Evolutionary conservation across 2,113 vertebrate genomes (phyloP).

Genomic region (Geothlypis trichas): DNA sequence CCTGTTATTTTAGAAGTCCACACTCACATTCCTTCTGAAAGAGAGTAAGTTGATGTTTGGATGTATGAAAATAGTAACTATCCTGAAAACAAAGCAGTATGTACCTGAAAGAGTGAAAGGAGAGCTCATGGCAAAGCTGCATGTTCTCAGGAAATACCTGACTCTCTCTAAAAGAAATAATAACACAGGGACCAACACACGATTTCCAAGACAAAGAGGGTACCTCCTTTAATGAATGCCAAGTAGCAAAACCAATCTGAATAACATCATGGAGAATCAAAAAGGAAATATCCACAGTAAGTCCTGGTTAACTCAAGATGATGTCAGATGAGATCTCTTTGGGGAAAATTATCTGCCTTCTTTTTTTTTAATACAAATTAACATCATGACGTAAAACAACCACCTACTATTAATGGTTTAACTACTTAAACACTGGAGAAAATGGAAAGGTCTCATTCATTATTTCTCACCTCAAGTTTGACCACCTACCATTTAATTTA

Average conservation of each 20-base stretch:
- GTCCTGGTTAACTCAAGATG: background rate
- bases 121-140: background rate
- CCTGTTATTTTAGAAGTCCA: background rate
- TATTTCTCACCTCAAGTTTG: background rate
- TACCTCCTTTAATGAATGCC: background rate
- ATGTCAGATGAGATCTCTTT: background rate
- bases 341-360: background rate
- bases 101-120: background rate
- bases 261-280: background rate
- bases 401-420: background rate
- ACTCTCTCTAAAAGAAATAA: background rate
- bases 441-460: background rate
- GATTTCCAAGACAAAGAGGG: background rate
- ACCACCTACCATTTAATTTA: background rate
- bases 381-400: background rate
- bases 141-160: background rate
- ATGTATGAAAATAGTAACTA: background rate
- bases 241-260: background rate
- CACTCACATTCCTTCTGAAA: background rate
- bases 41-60: background rate
- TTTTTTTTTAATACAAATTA: background rate
- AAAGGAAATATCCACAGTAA: background rate
- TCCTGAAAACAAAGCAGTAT: background rate
- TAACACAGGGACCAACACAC: background rate
- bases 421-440: background rate